These are phyloP conservation scores for Ernsta delagoae DNA, from an alignment of 2,888 invertebrate genomes.

Conservation along the genomic window DNA sequence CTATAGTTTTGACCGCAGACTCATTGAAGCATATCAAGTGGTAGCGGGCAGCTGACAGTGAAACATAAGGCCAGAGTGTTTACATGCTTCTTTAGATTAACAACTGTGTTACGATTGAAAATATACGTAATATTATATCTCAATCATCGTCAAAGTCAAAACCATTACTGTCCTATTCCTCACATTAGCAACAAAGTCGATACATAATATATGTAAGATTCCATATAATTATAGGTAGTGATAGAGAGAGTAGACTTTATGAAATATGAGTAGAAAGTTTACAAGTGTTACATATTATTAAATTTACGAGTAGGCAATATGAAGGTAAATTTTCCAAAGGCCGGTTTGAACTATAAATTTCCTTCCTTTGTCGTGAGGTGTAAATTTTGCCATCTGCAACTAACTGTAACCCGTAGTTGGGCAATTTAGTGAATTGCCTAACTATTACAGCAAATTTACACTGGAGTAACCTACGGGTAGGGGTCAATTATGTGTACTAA, in stretches of 20 bases:
- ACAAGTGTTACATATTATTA: too few relatives aligned
- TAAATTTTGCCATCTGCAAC: constrained; percentile 36
- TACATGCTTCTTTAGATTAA: neutral
- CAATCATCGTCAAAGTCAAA: too few relatives aligned
- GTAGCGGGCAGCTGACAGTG: neutral
- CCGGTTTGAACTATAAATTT: constrained; percentile 24
- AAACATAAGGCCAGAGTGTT: neutral
- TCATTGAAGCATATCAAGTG: neutral
- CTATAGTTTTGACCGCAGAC: constrained; percentile 1
- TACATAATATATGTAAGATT: too few relatives aligned
- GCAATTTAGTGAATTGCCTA: constrained; percentile 35
- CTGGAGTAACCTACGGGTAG: constrained; percentile 29
- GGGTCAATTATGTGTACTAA: constrained; percentile 27
- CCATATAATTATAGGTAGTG: too few relatives aligned
- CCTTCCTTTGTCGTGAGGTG: constrained; percentile 25
- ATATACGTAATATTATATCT: too few relatives aligned
- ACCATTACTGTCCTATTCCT: too few relatives aligned
- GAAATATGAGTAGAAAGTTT: too few relatives aligned
- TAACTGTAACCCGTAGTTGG: constrained; percentile 33
- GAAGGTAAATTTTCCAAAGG: constrained; percentile 1
- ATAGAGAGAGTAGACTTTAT: too few relatives aligned
- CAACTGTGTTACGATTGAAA: too few relatives aligned
- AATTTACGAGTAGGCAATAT: neutral
- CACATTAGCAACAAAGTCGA: too few relatives aligned
- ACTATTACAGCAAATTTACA: constrained; percentile 37